Base-by-base conservation (phyloP, 2,113 vertebrate genomes). In the Tyrannus savana region DNA sequence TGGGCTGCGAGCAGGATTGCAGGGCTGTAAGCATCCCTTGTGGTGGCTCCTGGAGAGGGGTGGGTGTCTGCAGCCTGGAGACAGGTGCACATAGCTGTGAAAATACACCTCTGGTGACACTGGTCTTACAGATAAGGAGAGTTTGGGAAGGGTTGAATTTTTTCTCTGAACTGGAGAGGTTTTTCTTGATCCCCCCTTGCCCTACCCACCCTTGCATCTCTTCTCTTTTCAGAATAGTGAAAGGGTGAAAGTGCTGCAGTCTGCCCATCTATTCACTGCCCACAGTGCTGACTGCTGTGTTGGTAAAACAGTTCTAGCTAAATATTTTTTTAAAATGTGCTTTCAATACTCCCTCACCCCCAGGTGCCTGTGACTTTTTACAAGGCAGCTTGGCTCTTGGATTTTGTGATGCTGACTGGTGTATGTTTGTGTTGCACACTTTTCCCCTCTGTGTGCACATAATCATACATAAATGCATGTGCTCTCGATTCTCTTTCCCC, bases 1-100 rank as follows among this genome's bases (percentile, higher is more conserved):
- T 27, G n/a, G 30, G 13, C 49, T 47, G 23, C 0, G 7, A 33
- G 46, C 24, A 25, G n/a, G 52, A 22, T 2, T 28, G n/a, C 0
- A 2, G 41, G 52, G 27, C 56, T 1, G 0, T 2, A 5, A 46
- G 49, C 25, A 68, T 30, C 30, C 35, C 4, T 33, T 46, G 28
- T 0, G 4, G 5, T 50, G 30, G 37, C 28, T 77, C 33, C 68
- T 60, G 58, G 9, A 33, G 6, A 41, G 56, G 64, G 37, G 9
- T 25, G n/a, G 28, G 12, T 12, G 5, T 46, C 53, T 52, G 81
- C n/a, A 46, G 10, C 16, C 15, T 2, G 8, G 62, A 86, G 23
- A 28, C 24, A 14, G 33, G 9, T 52, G 23, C 28, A 53, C 31
- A 18, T 30, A 58, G 41, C 41, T 1, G 0, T 6, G 11, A 28